Evolutionary conservation across 23 tunicate species (phyloP), one percentile per base, ranked within the genome.

Genomic region (Corella eumyota): DNA sequence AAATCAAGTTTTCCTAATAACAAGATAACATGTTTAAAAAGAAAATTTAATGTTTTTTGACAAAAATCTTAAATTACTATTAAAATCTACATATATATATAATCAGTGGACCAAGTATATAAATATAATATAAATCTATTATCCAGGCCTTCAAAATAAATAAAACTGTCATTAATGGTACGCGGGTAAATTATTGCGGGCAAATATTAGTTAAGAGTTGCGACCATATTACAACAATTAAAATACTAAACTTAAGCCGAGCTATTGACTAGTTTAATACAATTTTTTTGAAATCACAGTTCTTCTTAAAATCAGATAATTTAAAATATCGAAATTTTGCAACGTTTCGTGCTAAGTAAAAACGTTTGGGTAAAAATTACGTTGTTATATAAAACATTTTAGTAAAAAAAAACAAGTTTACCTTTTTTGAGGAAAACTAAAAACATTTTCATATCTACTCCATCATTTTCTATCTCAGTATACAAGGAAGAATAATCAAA

Each of bases 401-500:
- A n/a, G n/a, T n/a, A n/a, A n/a, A n/a, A n/a, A n/a, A n/a, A n/a
- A n/a, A n/a, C 15, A n/a, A 6, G 7, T 20, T 70, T 21, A 67
- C 92, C 81, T 59, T 34, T 37, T 67, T 32, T 67, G 2, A 82
- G 37, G 19, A 74, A 44, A 13, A 36, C 21, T 19, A 74, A 15
- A 29, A 82, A 51, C 81, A 68, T 74, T 22, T 74, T 57, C 76
- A 82, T 66, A 60, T 82, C 71, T 6, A 61, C 69, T 32, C 92
- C 92, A 17, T 61, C 81, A 53, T 40, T 57, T 50, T 58, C 64
- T 19, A 82, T 74, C 40, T 59, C 64, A 6, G 66, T 40, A 34
- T 55, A 82, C 59, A 80, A 23, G n/a, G 60, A 48, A 4, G 66
- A 61, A 23, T 50, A 61, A 38, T 82, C 70, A 50, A 82, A 35